phyloP scores from a whole-genome alignment of 1,140 invertebrate genomes.

The Maniola jurtina region DNA sequence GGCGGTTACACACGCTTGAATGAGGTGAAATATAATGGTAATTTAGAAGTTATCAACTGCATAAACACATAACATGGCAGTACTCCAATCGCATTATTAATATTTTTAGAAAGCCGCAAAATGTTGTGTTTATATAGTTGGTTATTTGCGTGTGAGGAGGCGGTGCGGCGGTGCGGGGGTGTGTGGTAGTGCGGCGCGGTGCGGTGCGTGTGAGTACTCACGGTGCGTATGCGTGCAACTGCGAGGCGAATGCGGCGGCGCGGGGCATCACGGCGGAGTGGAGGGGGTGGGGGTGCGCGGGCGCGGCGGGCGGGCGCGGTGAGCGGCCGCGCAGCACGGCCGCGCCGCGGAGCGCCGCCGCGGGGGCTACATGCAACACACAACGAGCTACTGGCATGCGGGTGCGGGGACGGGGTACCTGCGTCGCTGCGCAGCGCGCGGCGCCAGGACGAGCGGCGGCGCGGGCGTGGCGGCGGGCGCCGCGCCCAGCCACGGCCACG shows the following conservation, averaged over 20 bases:
- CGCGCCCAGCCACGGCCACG: conserved; percentile 78
- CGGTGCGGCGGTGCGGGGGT: conserved; percentile 30
- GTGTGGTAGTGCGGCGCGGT: conserved; percentile 28
- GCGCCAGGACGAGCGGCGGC: conserved; percentile 77
- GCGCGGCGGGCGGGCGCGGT: conserved; percentile 53
- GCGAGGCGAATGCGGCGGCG: conserved; percentile 66
- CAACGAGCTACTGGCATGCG: conserved; percentile 52
- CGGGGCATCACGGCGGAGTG: conserved; percentile 79
- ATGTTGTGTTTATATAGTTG: too few relatives aligned
- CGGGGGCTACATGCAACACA: conserved; percentile 52
- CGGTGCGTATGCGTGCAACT: conserved; percentile 85
- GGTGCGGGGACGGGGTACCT: conserved; percentile 78
- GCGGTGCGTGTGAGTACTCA: conserved; percentile 78
- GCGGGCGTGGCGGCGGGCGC: conserved; percentile 77
- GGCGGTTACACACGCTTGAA: neutral
- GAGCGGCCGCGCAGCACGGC: conserved; percentile 42
- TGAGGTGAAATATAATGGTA: neutral
- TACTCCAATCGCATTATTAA: too few relatives aligned
- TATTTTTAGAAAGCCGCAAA: too few relatives aligned
- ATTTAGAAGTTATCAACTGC: neutral
- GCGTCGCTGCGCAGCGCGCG: conserved; percentile 77
- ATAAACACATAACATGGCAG: neutral
- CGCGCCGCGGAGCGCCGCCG: conserved; percentile 55
- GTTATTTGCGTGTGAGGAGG: too few relatives aligned
- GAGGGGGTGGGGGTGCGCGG: conserved; percentile 76